phyloP scores from a whole-genome alignment of 2,797 vertebrate species.

The Myotis findleyi region DNA sequence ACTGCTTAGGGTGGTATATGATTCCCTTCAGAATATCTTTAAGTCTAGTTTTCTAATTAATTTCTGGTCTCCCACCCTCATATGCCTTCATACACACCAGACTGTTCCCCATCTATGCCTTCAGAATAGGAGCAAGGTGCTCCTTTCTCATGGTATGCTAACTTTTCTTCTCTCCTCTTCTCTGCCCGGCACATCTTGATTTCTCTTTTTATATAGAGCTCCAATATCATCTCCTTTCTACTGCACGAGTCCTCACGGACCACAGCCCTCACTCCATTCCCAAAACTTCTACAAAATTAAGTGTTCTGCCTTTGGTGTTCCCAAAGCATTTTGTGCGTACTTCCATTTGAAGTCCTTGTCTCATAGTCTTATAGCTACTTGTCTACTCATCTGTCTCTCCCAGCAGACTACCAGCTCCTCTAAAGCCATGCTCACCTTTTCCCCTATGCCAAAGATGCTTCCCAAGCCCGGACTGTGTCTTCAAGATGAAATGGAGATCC shows the following conservation, averaged over 20 bases:
- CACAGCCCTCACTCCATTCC: no score
- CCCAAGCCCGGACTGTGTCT: neutral
- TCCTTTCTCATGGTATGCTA: neutral
- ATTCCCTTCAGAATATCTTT: slow-evolving; percentile 11
- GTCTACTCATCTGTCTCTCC: neutral
- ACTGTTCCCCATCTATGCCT: neutral
- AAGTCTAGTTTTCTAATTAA: slow-evolving; percentile 33
- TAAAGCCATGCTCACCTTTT: neutral
- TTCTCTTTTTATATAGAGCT: neutral
- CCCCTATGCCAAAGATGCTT: neutral
- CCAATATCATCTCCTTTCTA: neutral
- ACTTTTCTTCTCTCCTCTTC: neutral
- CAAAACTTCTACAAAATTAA: neutral
- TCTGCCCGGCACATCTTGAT: neutral
- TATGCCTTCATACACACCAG: neutral
- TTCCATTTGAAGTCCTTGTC: neutral
- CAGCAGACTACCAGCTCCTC: neutral
- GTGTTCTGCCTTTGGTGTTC: neutral
- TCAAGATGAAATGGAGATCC: neutral
- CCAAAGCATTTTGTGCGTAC: neutral
- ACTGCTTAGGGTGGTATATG: neutral
- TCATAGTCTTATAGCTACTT: neutral
- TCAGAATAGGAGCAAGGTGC: neutral
- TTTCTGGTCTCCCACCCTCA: neutral
- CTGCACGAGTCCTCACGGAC: neutral